Evolutionary conservation across 2,888 invertebrate genomes (phyloP).

Genomic region (Helicoverpa assulta): DNA sequence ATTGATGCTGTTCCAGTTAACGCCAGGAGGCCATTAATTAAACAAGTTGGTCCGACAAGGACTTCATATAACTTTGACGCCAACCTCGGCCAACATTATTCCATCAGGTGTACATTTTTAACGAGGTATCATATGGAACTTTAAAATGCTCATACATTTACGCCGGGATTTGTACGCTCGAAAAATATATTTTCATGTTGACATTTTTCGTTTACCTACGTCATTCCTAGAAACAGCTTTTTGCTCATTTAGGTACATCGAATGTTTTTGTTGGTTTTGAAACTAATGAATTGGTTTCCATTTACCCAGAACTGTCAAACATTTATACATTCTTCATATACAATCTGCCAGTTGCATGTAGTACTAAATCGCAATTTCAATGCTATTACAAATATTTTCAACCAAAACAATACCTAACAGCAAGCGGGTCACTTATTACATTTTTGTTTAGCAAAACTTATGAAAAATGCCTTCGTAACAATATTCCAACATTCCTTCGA

Average conservation of each 20-base stretch:
- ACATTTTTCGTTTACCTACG: slow-evolving; percentile 1
- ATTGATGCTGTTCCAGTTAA: slow-evolving; percentile 10
- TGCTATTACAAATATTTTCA: slow-evolving; percentile 3
- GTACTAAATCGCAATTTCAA: not conserved
- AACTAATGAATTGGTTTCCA: not conserved
- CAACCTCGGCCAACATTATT: slow-evolving; percentile 20
- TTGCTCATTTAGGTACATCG: not conserved
- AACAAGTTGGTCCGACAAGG: slow-evolving; percentile 31
- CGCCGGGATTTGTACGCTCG: slow-evolving; percentile 5
- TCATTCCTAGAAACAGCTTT: not conserved
- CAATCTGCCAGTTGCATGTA: not conserved
- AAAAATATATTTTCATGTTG: slow-evolving; percentile 21
- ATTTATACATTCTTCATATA: not conserved
- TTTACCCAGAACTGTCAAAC: not conserved
- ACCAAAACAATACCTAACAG: not conserved
- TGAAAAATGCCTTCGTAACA: slow-evolving; percentile 16
- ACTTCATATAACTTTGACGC: slow-evolving; percentile 36
- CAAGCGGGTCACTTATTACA: not conserved
- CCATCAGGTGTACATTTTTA: slow-evolving; percentile 50
- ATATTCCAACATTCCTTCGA: not conserved
- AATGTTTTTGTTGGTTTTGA: not conserved
- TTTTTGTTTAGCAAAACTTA: slow-evolving; percentile 6
- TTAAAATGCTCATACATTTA: slow-evolving; percentile 25
- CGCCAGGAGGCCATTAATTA: slow-evolving; percentile 20
- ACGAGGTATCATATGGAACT: slow-evolving; percentile 36